A percentile compares a stretch with the other conserved stretches of the same genome.
Evolutionary conservation across 2,888 invertebrate species (phyloP).

Genomic region (Brenthis hecate): DNA sequence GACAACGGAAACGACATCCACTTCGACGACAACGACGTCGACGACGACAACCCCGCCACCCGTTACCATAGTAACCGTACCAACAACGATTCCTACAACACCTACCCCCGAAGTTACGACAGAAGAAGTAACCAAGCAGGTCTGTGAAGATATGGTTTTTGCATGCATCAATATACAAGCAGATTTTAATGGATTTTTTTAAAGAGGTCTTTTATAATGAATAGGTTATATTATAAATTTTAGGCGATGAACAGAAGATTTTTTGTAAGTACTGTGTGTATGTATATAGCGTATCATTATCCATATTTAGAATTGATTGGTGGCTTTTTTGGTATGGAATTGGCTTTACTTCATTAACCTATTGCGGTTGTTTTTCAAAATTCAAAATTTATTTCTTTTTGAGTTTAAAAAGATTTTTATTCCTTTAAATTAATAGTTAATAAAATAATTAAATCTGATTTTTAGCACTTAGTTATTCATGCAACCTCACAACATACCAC

Average conservation of each 20-base stretch:
- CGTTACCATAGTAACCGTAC: slow-evolving; percentile 41
- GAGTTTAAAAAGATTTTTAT: not conserved
- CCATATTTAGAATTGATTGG: not conserved
- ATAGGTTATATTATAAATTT: too few species aligned
- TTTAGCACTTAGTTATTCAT: not conserved
- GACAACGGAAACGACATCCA: slow-evolving; percentile 42
- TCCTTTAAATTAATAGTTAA: not conserved
- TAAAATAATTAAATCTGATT: not conserved
- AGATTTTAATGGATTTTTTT: not conserved
- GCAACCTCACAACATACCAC: not conserved
- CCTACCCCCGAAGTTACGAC: slow-evolving; percentile 60
- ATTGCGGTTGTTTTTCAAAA: not conserved
- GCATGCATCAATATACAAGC: slow-evolving; percentile 19
- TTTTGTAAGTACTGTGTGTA: too few species aligned
- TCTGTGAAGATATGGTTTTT: slow-evolving; percentile 46
- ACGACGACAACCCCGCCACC: slow-evolving; percentile 48
- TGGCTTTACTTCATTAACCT: slow-evolving; percentile 1
- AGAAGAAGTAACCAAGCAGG: slow-evolving; percentile 69
- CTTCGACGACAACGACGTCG: slow-evolving; percentile 50
- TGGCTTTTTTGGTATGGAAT: not conserved
- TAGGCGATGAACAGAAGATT: too few species aligned
- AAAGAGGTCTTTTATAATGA: not conserved
- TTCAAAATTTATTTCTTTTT: not conserved
- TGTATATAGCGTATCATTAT: not conserved
- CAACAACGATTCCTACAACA: slow-evolving; percentile 50